Evolutionary conservation across 1,140 invertebrate genomes (phyloP), one percentile per base, ranked within the genome.

Genomic region (Trichoplusia ni): DNA sequence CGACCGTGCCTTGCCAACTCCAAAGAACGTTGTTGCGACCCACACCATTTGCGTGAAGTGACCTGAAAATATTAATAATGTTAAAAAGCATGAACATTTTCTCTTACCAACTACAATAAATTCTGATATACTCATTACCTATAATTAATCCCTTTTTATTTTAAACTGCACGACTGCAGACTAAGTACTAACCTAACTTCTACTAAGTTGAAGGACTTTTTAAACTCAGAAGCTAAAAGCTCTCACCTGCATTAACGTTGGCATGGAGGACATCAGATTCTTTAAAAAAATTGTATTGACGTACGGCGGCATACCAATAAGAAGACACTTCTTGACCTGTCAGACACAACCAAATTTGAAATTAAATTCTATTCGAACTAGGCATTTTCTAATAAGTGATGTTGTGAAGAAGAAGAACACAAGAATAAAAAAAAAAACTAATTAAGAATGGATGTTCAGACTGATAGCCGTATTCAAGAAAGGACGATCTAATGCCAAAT

Each of bases 31-130:
- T 4, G 95, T 95, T 4, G 91, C 93, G 21, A 94, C 93, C 97
- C 97, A 98, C 9, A 98, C 95, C 79, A 98, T 91, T 90, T 98
- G 97, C 0, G 97, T 97, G 86, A 98, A 98, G 81, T 98, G 96
- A 73, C 96, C 96, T 96, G 82, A 25, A 64, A 42, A 59, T n/a
- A n/a, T n/a, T n/a, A n/a, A n/a, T n/a, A n/a, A n/a, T n/a, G n/a
- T n/a, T n/a, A n/a, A n/a, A n/a, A n/a, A n/a, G n/a, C n/a, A n/a
- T n/a, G n/a, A n/a, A n/a, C n/a, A n/a, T n/a, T n/a, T n/a, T n/a
- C n/a, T n/a, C n/a, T n/a, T n/a, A n/a, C n/a, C n/a, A n/a, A n/a
- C n/a, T n/a, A n/a, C n/a, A n/a, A n/a, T n/a, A n/a, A n/a, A n/a
- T n/a, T n/a, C n/a, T n/a, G n/a, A n/a, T n/a, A n/a, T n/a, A n/a